Conservation (phyloP, 2,113 vertebrate species). For the Gasterosteus nipponicus region DNA sequence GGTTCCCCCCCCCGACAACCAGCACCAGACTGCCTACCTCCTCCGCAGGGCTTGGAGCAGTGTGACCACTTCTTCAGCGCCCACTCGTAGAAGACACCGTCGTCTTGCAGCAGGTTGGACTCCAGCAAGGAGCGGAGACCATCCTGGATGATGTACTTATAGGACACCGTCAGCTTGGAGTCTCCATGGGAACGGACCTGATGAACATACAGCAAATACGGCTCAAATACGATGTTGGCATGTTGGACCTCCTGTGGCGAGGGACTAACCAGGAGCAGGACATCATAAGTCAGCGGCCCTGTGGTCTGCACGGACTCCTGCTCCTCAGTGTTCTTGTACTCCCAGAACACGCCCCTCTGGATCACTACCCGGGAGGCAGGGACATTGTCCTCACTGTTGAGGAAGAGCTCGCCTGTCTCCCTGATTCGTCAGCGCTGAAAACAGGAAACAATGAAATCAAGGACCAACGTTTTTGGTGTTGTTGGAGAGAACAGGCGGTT, state of each 20-base stretch:
- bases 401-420: constrained; percentile 89
- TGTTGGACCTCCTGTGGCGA: background rate
- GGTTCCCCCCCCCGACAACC: background rate
- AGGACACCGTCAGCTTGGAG: constrained; percentile 90
- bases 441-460: constrained; percentile 1
- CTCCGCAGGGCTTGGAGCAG: constrained; percentile 94
- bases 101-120: constrained; percentile 90
- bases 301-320: constrained; percentile 88
- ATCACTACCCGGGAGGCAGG: constrained; percentile 88
- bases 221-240: background rate
- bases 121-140: constrained; percentile 86
- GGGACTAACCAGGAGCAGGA: constrained; percentile 89
- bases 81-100: constrained; percentile 88
- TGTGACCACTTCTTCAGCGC: constrained; percentile 96
- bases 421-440: constrained; percentile 90
- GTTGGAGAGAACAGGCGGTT: background rate
- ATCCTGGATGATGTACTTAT: constrained; percentile 96
- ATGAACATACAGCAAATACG: background rate
- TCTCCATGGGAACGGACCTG: constrained; percentile 89
- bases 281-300: constrained; percentile 86
- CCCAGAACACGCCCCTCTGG: constrained; percentile 92
- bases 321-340: constrained; percentile 87
- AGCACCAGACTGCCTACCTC: constrained; percentile 82
- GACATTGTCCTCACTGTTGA: constrained; percentile 87
- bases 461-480: background rate